Conservation (phyloP, 2,888 invertebrate species). For the Plebejus argus region DNA sequence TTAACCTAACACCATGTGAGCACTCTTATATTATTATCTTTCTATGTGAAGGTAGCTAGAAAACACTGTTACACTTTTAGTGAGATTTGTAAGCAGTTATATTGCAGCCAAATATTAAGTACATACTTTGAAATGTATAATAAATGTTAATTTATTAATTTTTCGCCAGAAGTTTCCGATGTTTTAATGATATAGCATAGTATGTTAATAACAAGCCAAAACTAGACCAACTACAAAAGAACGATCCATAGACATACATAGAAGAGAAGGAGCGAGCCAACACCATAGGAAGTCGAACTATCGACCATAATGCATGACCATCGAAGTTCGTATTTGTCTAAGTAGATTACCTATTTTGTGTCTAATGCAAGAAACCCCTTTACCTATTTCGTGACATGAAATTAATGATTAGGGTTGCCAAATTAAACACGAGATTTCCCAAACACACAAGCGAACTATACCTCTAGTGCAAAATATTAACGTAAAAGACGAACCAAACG, state of each 20-base stretch:
- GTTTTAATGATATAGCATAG: background rate
- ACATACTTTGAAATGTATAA: background rate
- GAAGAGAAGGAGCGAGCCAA: slow-evolving; percentile 30
- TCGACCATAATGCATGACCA: background rate
- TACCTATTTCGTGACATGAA: background rate
- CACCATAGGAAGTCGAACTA: slow-evolving; percentile 9
- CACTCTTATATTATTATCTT: slow-evolving; percentile 12
- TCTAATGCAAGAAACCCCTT: background rate
- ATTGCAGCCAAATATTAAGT: slow-evolving; percentile 7
- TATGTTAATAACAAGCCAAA: slow-evolving; percentile 26
- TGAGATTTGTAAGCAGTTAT: background rate
- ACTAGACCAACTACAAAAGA: slow-evolving; percentile 7
- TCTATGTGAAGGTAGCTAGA: background rate
- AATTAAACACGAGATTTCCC: background rate
- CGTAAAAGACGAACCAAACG: slow-evolving; percentile 19
- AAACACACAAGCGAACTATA: slow-evolving; percentile 3
- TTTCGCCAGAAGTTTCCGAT: background rate
- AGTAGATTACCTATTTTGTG: background rate
- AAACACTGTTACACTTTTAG: background rate
- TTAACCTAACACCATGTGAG: slow-evolving; percentile 20
- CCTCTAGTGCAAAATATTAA: slow-evolving; percentile 8
- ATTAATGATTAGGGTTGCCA: background rate
- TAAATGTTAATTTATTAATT: slow-evolving; percentile 10
- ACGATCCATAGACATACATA: slow-evolving; percentile 5
- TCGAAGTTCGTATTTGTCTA: background rate